Evolutionary conservation across 2,797 vertebrate genomes (phyloP).

Genomic region (Pseudochirops cupreus): DNA sequence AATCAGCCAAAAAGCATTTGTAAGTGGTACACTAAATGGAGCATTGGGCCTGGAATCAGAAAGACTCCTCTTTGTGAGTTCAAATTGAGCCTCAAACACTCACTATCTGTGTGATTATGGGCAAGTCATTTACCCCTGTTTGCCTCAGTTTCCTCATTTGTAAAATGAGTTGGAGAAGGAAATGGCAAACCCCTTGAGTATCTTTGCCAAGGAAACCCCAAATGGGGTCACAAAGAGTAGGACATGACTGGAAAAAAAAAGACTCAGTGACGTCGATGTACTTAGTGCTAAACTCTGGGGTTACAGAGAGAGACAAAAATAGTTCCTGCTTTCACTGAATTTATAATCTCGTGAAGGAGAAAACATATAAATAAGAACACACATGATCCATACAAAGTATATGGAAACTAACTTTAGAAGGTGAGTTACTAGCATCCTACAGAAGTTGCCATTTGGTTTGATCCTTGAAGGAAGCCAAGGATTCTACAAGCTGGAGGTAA

Average conservation of each 20-base stretch:
- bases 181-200: background rate
- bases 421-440: background rate
- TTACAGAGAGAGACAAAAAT: background rate
- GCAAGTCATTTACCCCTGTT: background rate
- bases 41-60: background rate
- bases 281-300: background rate
- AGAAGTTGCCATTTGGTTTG: background rate
- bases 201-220: background rate
- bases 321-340: background rate
- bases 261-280: background rate
- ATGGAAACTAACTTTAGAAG: background rate
- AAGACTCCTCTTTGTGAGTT: background rate
- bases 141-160: background rate
- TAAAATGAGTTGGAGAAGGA: background rate
- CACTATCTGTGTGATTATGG: background rate
- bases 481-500: background rate
- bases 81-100: background rate
- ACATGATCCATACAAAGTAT: background rate
- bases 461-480: background rate
- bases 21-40: background rate
- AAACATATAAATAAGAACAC: background rate
- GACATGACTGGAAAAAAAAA: background rate
- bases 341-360: background rate
- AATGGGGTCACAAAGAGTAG: background rate
- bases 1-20: background rate